A percentile compares a stretch with the other conserved stretches of the same genome.
Evolutionary conservation across 2,797 vertebrate species (phyloP).

Genomic region (Macrochelys suwanniensis): DNA sequence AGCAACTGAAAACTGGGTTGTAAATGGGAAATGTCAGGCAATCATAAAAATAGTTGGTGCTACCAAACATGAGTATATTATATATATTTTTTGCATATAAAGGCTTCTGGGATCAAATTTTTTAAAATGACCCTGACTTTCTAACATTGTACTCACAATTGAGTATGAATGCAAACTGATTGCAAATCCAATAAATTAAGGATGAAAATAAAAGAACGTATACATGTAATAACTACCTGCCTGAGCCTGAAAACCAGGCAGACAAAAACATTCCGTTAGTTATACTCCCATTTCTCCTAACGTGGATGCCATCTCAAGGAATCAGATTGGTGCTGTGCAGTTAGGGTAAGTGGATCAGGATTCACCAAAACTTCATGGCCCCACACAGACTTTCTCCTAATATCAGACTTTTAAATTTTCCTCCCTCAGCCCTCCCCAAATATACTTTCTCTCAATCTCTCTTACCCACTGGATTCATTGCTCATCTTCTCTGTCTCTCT

Average conservation of each 20-base stretch:
- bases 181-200: not conserved
- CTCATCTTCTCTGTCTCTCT: not conserved
- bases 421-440: not conserved
- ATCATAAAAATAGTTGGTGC: constrained; percentile 24
- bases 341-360: not conserved
- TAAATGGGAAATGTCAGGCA: not conserved
- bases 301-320: not conserved
- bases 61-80: not conserved
- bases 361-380: not conserved
- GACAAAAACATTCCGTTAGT: not conserved
- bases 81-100: not conserved
- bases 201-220: not conserved
- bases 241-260: not conserved
- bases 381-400: not conserved
- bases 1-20: not conserved
- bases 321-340: not conserved
- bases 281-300: not conserved
- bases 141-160: not conserved
- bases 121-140: constrained; percentile 20
- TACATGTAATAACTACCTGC: not conserved
- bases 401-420: not conserved
- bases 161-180: not conserved
- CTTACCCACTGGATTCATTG: not conserved
- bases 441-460: not conserved
- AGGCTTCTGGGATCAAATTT: not conserved